Base-by-base conservation (phyloP, 1,140 invertebrate species). In the Drosophila nannoptera region DNA sequence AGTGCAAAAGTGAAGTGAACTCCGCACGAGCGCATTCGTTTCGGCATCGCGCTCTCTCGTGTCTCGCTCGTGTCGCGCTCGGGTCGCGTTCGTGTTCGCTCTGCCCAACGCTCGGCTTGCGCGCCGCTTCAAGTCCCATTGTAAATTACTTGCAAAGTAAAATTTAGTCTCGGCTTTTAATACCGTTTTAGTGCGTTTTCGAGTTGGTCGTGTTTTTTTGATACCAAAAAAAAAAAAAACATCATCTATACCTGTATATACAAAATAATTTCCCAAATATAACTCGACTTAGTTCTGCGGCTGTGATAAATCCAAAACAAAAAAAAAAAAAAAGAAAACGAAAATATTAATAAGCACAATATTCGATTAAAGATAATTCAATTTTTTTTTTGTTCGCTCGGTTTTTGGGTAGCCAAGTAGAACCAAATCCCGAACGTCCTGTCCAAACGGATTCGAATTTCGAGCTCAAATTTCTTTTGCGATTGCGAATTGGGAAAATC, bases 101-200 rank as follows among this genome's bases (percentile, higher is more conserved):
- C 53, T 63, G 61, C 55, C 53, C 11, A 42, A 54, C 42, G 63
- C 52, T 73, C 73, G 56, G 73, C 65, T 73, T 65, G 56, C 32
- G 52, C 50, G 36, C 33, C 50, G 69, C 72, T 77, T 72, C 67
- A 69, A 76, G 61, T 71, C 81, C 68, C 67, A 72, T 72, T 71
- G 69, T 78, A 87, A 84, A 88, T 86, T 81, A 86, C 87, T 88
- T 88, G 82, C 77, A 88, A 88, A 88, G 87, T 88, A 87, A 77
- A 84, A 67, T 88, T 87, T 76, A 84, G 82, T 84, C 87, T 88
- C 78, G 82, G 87, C 78, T 84, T 88, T 88, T 78, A 88, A 88
- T 88, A 88, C 74, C 87, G 87, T 87, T 88, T 88, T 82, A 81
- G 83, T 82, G 83, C 82, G 82, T 88, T 88, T 88, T 88, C 87